Base-by-base conservation (phyloP, 2,113 vertebrate genomes). In the Callionymus lyra region DNA sequence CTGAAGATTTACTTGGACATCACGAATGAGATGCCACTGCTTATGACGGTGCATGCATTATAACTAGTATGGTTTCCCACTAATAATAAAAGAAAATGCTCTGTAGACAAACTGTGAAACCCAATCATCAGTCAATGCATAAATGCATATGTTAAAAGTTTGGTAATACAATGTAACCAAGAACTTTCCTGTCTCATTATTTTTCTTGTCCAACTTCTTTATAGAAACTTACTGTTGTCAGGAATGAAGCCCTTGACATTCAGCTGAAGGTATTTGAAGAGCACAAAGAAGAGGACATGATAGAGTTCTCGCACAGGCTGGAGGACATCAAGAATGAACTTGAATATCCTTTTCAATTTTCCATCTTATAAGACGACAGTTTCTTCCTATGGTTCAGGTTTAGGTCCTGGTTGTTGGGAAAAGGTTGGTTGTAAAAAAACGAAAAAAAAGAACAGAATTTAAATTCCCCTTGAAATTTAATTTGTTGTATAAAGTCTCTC, bases 231-330 rank as follows among this genome's bases (percentile, higher is more conserved):
- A 52, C 76, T 16, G 40, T 32, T 54, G 81, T 89, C 78, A 90
- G 81, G 64, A 98, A 90, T 46, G 95, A 98, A 62, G 90, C 88
- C 41, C 81, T 98, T 78, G 91, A 97, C 81, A 98, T 98, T 76
- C 95, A 98, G 72, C 83, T 98, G 14, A 96, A 90, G 81, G 95
- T 98, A 8, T 97, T 97, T 76, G 89, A 89, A 57, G 95, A 98
- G 43, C 90, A 98, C 70, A 97, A 91, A 61, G 95, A 98, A 55
- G 95, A 98, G 75, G 95, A 98, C 66, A 88, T 93, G 87, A 86
- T 91, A 0, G 95, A 98, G 57, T 92, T 98, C 65, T 91, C 88
- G 35, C 91, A 95, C 65, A 87, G 94, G 53, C 76, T 98, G 50
- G 90, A 96, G 66, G 94, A 98, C 80, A 91, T 98, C 75, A 86